Evolutionary conservation across 1,140 invertebrate genomes (phyloP).

Genomic region (Drosophila tsacasi): DNA sequence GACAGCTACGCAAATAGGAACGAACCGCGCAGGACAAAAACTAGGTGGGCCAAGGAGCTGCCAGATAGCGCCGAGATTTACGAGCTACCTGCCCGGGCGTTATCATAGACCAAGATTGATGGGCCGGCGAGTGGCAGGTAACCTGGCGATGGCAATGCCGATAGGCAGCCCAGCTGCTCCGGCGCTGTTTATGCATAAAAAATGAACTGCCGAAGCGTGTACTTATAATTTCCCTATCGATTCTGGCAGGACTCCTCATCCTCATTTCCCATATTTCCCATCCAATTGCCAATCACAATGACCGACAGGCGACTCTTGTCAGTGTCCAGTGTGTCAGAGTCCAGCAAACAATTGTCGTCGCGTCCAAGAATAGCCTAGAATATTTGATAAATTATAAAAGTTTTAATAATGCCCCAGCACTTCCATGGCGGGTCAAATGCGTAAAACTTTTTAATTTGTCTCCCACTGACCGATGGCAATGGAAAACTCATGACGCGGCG

Average conservation of each 20-base stretch:
- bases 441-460: constrained; percentile 78
- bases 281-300: constrained; percentile 49
- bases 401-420: constrained; percentile 71
- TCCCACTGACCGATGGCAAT: constrained; percentile 50
- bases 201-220: constrained; percentile 61
- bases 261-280: constrained; percentile 12
- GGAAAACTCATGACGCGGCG: constrained; percentile 23
- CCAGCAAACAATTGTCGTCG: constrained; percentile 54
- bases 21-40: constrained; percentile 45
- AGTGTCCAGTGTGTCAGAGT: constrained; percentile 39
- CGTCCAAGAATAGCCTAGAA: constrained; percentile 30
- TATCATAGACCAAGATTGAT: constrained; percentile 80
- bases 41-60: constrained; percentile 31
- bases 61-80: constrained; percentile 75
- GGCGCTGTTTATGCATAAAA: constrained; percentile 65
- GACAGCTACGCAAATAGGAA: constrained; percentile 77
- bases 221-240: constrained; percentile 68
- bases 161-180: constrained; percentile 36
- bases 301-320: constrained; percentile 50
- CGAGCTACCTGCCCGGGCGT: constrained; percentile 74
- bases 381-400: constrained; percentile 81
- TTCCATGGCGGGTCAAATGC: constrained; percentile 30
- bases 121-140: constrained; percentile 62
- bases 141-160: constrained; percentile 5
- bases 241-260: constrained; percentile 6